These are phyloP conservation scores for Aselliscus stoliczkanus DNA, from an alignment of 2,797 vertebrate genomes.

Conservation along the genomic window DNA sequence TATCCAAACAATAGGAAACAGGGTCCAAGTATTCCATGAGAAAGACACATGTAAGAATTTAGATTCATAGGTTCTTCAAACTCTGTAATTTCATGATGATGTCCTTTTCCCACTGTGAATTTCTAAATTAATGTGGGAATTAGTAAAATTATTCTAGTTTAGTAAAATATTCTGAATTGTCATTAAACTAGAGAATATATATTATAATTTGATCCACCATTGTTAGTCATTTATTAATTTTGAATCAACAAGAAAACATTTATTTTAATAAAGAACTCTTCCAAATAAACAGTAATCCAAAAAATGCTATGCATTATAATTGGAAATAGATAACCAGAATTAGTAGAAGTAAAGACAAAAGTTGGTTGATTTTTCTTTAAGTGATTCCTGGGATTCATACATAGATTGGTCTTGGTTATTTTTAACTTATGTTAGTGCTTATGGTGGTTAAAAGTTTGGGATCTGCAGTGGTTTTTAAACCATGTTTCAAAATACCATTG, in stretches of 20 bases:
- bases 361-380: not conserved
- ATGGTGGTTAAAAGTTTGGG: not conserved
- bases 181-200: not conserved
- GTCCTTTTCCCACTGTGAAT: not conserved
- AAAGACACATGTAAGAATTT: not conserved
- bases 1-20: not conserved
- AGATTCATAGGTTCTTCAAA: not conserved
- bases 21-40: not conserved
- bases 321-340: not conserved
- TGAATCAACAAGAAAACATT: not conserved
- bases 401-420: not conserved
- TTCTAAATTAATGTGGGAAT: constrained; percentile 9
- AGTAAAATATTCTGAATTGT: not conserved
- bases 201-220: not conserved
- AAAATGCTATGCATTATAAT: not conserved
- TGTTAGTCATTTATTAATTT: not conserved
- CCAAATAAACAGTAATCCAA: not conserved
- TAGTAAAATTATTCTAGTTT: not conserved
- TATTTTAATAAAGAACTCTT: not conserved
- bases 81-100: not conserved
- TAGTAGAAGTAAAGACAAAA: not conserved
- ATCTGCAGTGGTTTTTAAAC: not conserved
- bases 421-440: not conserved
- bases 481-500: not conserved
- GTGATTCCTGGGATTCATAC: not conserved